Conservation (phyloP, 2,113 vertebrate species). For the Turnix velox region DNA sequence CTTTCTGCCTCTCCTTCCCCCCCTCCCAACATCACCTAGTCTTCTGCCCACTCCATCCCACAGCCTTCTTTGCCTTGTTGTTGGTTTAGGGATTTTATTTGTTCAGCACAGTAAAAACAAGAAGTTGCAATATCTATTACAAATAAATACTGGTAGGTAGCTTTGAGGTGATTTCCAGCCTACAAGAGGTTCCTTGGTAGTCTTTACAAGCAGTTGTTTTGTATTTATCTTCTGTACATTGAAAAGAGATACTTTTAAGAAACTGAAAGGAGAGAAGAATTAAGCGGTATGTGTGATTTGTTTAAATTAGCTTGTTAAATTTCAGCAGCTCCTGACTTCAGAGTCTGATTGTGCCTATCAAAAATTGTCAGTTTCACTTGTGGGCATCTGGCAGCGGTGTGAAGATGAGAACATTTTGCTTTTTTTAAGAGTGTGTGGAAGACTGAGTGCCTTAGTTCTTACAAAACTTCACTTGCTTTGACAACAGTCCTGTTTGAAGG, state of each 20-base stretch:
- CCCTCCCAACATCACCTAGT: not conserved
- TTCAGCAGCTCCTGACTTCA: not conserved
- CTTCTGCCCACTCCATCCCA: not conserved
- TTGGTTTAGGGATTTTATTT: not conserved
- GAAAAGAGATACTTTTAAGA: not conserved
- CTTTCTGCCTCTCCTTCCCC: not conserved
- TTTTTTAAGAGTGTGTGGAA: not conserved
- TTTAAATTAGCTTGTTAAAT: not conserved
- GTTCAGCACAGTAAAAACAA: not conserved
- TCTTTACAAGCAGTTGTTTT: not conserved
- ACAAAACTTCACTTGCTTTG: not conserved
- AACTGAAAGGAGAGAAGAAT: not conserved
- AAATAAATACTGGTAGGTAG: not conserved
- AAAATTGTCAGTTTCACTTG: rapidly evolving
- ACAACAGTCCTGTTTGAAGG: not conserved
- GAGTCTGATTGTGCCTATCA: not conserved
- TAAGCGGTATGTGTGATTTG: not conserved
- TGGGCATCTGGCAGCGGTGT: rapidly evolving
- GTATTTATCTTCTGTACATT: not conserved
- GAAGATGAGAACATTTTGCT: not conserved
- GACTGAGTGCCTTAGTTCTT: not conserved
- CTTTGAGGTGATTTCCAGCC: not conserved
- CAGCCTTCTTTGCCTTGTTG: not conserved
- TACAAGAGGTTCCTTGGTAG: not conserved
- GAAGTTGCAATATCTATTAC: not conserved